Evolutionary conservation across 2,113 vertebrate genomes (phyloP), one percentile per base, ranked within the genome.

Genomic region (Ammodytes marinus): DNA sequence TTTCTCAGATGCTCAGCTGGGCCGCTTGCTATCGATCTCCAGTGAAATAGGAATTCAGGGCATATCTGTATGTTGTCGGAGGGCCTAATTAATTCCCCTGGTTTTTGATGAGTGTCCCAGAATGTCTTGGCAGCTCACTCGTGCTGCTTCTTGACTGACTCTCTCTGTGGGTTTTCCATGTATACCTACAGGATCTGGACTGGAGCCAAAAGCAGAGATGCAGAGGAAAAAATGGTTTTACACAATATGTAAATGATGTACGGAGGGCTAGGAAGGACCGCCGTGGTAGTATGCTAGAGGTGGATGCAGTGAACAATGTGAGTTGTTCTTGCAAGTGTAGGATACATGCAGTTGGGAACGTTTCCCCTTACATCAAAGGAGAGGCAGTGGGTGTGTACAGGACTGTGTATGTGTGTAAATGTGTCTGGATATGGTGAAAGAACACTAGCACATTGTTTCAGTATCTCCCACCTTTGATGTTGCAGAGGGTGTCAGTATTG

Each of bases 1-100:
- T 49, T 83, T 79, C 65, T 27, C 27, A 27, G 27, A 27, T 57
- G 50, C 86, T 85, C 66, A 74, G 50, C 74, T 68, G 69, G 45
- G 35, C 68, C 9, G 37, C 69, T 46, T 77, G 19, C 27, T 80
- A 85, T 89, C 27, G 85, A 92, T 88, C 85, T 86, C 45, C 66
- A 77, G 6, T 78, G 72, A 76, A 87, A 80, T 64, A 8, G 69
- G 65, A 80, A 81, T 79, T 83, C 64, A 78, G 59, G 81, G 80
- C 69, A 58, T 12, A 27, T 60, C 14, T 61, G 27, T 46, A 49
- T 82, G 60, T 8, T 73, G 60, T 82, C 39, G 39, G 35, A 42
- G 52, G 39, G 37, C 6, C 69, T 80, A 66, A 84, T 86, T 73
- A 81, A 69, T 74, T 86, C 74, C 73, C 3, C 59, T 27, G 27